Percentiles rank a stretch among this genome's conserved stretches.
Conservation (phyloP, 2,113 vertebrate genomes). For the Brevimyrus niger region DNA sequence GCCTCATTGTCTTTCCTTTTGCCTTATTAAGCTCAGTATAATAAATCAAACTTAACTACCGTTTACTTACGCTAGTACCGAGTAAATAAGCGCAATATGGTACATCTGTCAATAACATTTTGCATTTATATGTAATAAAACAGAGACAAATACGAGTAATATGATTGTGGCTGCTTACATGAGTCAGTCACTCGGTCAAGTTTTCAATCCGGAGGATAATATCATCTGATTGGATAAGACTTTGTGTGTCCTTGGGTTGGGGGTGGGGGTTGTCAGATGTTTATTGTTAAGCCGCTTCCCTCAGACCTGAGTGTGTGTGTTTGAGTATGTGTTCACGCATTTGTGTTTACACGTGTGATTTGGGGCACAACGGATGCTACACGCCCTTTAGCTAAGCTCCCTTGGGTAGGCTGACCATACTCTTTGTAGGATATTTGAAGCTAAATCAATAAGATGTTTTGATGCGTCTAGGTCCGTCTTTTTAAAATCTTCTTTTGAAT, state of each 20-base stretch:
- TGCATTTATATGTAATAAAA: background rate
- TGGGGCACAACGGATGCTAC: background rate
- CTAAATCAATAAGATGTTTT: background rate
- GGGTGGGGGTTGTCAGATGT: background rate
- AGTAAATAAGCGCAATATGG: background rate
- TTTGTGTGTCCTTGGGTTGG: background rate
- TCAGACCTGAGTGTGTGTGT: background rate
- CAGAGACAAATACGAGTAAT: background rate
- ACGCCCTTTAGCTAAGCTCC: background rate
- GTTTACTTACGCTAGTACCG: background rate
- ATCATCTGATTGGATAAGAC: background rate
- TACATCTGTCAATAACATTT: background rate
- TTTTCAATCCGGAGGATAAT: background rate
- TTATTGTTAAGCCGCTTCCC: background rate
- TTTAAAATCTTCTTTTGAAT: background rate
- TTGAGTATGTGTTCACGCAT: slow-evolving; percentile 21
- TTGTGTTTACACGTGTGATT: slow-evolving; percentile 15
- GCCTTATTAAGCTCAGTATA: background rate
- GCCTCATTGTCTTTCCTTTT: background rate
- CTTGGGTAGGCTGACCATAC: slow-evolving; percentile 39
- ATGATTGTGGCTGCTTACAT: background rate
- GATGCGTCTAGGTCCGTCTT: background rate
- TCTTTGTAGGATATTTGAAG: background rate
- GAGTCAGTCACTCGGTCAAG: background rate
- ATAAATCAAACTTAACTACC: background rate